phyloP scores from a whole-genome alignment of 2,797 vertebrate genomes.

The Platyrinchus mystaceus region DNA sequence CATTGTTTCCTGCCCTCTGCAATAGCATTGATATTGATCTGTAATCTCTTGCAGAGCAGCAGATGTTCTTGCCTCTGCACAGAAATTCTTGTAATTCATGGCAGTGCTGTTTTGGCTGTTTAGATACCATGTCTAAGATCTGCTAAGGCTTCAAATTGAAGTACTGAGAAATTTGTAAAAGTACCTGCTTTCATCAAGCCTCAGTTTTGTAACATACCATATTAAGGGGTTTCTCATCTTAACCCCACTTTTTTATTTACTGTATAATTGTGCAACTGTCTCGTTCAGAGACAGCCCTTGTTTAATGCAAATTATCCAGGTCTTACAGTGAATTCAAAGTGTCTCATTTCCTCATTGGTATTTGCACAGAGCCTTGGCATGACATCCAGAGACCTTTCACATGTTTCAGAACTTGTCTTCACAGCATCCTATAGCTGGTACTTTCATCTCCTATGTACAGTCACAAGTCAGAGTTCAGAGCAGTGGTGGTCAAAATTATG shows the following conservation, averaged over 20 bases:
- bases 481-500: background rate
- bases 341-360: background rate
- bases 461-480: background rate
- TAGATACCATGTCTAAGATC: background rate
- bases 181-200: background rate
- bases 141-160: background rate
- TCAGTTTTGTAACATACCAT: background rate
- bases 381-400: background rate
- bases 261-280: background rate
- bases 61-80: constrained; percentile 1
- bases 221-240: background rate
- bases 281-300: background rate
- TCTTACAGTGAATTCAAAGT: background rate
- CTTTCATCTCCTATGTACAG: background rate
- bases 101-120: background rate
- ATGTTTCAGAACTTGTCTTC: background rate
- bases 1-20: background rate
- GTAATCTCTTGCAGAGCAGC: background rate
- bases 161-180: background rate
- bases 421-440: background rate
- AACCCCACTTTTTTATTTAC: background rate
- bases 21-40: background rate
- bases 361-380: background rate
- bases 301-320: background rate
- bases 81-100: background rate